Conservation (phyloP, 2,888 invertebrate genomes). For the Amphipyra berbera region DNA sequence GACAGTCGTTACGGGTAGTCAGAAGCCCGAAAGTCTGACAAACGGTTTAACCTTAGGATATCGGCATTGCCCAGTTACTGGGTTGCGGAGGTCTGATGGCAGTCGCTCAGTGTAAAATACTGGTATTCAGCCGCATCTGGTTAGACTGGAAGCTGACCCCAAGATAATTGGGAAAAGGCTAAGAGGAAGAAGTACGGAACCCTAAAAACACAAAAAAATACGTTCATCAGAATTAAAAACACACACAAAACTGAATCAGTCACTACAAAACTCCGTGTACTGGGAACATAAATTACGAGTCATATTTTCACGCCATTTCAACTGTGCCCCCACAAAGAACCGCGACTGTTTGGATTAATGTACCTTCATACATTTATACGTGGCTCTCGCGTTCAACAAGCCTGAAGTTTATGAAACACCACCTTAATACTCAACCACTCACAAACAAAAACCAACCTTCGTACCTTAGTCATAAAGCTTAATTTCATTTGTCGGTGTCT, state of each 20-base stretch:
- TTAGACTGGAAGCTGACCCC: too few species aligned
- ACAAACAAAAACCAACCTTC: slow-evolving; percentile 56
- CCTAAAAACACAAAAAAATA: too few species aligned
- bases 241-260: slow-evolving; percentile 38
- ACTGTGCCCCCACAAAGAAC: slow-evolving; percentile 86
- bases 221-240: slow-evolving; percentile 16
- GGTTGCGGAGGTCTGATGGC: too few species aligned
- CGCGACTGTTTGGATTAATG: slow-evolving; percentile 88
- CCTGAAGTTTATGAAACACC: slow-evolving; percentile 64
- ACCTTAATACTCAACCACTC: slow-evolving; percentile 48
- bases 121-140: too few species aligned
- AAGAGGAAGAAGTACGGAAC: too few species aligned
- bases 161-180: too few species aligned
- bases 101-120: too few species aligned
- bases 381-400: slow-evolving; percentile 77
- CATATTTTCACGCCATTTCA: slow-evolving; percentile 89
- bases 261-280: slow-evolving; percentile 59
- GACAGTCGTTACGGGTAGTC: too few species aligned
- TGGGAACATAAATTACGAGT: slow-evolving; percentile 84
- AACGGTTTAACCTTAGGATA: too few species aligned
- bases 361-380: slow-evolving; percentile 88
- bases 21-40: too few species aligned
- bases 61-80: too few species aligned
- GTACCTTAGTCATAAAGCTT: not conserved
- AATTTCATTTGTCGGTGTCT: slow-evolving; percentile 14